Conservation (phyloP, 2,797 vertebrate species). For the Poecilia velifera region DNA sequence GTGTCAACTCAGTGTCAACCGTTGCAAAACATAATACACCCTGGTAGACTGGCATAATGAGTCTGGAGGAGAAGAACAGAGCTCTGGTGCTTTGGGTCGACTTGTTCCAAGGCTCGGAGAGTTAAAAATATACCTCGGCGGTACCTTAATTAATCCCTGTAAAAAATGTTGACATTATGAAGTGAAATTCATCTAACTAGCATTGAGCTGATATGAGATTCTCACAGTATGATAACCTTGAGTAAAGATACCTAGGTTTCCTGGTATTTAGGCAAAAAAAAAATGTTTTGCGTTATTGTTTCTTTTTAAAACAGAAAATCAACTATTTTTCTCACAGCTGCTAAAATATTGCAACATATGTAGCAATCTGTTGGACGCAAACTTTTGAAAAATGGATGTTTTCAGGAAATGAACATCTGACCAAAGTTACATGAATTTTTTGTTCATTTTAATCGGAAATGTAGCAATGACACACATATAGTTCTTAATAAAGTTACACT, state of each 20-base stretch:
- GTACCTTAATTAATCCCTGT: conserved; percentile 68
- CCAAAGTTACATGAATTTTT: background rate
- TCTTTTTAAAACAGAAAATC: background rate
- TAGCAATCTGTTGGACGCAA: background rate
- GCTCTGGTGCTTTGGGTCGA: conserved; percentile 54
- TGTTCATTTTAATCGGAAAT: background rate
- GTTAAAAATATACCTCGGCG: conserved; percentile 67
- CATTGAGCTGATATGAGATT: background rate
- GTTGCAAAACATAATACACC: conserved; percentile 66
- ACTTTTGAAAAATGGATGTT: background rate
- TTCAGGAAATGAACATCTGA: background rate
- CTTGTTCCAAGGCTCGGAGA: conserved; percentile 66
- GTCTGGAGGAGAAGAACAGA: conserved; percentile 52
- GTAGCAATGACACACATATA: background rate
- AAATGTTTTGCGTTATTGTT: background rate
- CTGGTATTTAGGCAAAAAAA: background rate
- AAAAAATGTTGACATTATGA: conserved; percentile 44
- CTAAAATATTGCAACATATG: background rate
- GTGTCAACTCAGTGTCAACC: conserved; percentile 66
- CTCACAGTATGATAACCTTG: background rate
- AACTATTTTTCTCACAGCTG: background rate
- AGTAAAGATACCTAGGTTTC: background rate
- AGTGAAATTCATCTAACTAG: conserved; percentile 31
- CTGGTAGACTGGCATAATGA: conserved; percentile 69
- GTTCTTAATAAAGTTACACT: background rate